Evolutionary conservation across 2,888 invertebrate species (phyloP), one percentile per base, ranked within the genome.

Genomic region (Himalopsyche kuldschensis): DNA sequence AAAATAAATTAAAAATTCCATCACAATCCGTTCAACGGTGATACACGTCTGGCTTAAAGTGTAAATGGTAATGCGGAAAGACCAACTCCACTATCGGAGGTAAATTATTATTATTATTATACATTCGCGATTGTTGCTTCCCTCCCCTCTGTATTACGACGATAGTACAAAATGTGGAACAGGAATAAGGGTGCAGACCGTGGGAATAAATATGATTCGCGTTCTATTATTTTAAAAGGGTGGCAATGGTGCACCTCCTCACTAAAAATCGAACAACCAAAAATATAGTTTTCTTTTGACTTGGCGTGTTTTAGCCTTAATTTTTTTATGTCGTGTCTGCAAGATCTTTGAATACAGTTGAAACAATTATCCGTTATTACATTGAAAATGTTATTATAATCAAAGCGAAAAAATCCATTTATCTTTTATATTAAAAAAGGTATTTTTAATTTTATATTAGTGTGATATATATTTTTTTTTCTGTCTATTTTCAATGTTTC

Each of bases 161-260:
- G 31, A 31, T 31, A 27, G 15, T 27, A 31, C 30, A n/a, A 31
- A 76, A 32, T 77, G 17, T n/a, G 1, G 35, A 76, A 48, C 76
- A 80, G 76, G 80, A 80, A 80, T 83, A 55, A 77, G 83, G 83
- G 83, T 83, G 83, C 80, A 79, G 78, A 80, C 76, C 83, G 83
- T 83, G 83, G 80, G 83, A 83, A 83, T 46, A 30, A 48, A 24
- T 6, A 20, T 47, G 82, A 79, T 75, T 82, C 82, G 47, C 75
- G 41, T 75, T 63, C 24, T 47, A 41, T 20, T 41, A 35, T 63
- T 31, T 35, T 75, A 69, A 76, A 76, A 48, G n/a, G 79, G 77
- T 32, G 77, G 11, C 24, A 20, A 35, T 32, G 55, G 55, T 10
- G 55, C 55, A 55, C 55, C 55, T 55, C 24, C 41, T 41, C 2